Evolutionary conservation across 2,888 invertebrate species (phyloP).

Genomic region (Drosophila subsilvestris): DNA sequence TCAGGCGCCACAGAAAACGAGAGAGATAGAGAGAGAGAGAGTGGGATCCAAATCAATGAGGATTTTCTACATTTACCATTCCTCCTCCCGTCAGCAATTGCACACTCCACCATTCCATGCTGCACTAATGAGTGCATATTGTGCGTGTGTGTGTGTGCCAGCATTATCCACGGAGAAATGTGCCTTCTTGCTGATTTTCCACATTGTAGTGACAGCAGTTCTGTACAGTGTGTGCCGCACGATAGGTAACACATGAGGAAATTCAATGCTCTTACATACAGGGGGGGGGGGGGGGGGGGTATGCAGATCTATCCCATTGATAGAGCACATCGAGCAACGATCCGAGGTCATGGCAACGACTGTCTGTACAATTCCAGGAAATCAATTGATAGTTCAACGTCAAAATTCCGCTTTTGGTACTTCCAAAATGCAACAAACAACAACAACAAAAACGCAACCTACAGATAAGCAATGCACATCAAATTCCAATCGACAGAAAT

Average conservation of each 20-base stretch:
- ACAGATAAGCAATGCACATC: too few species aligned
- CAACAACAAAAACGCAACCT: too few species aligned
- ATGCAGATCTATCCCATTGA: too few species aligned
- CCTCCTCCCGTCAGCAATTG: conserved; percentile 4
- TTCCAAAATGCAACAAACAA: too few species aligned
- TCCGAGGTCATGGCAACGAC: too few species aligned
- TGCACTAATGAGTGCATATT: conserved; percentile 71
- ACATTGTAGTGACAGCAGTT: conserved; percentile 35
- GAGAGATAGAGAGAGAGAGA: background rate
- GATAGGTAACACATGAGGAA: background rate
- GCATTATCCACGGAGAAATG: conserved; percentile 22
- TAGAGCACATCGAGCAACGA: too few species aligned
- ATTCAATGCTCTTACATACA: background rate
- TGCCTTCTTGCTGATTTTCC: conserved; percentile 46
- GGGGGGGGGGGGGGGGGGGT: too few species aligned
- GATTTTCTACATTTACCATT: conserved; percentile 10
- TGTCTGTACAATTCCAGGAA: too few species aligned
- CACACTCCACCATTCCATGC: conserved; percentile 21
- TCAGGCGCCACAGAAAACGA: conserved; percentile 46
- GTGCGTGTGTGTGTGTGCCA: conserved; percentile 48
- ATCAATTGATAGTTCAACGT: too few species aligned
- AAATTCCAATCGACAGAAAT: too few species aligned
- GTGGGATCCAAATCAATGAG: background rate
- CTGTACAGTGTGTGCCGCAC: background rate
- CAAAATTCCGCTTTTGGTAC: too few species aligned